Evolutionary conservation across 2,113 vertebrate species (phyloP).

Genomic region (Chloropsis cyanopogon): DNA sequence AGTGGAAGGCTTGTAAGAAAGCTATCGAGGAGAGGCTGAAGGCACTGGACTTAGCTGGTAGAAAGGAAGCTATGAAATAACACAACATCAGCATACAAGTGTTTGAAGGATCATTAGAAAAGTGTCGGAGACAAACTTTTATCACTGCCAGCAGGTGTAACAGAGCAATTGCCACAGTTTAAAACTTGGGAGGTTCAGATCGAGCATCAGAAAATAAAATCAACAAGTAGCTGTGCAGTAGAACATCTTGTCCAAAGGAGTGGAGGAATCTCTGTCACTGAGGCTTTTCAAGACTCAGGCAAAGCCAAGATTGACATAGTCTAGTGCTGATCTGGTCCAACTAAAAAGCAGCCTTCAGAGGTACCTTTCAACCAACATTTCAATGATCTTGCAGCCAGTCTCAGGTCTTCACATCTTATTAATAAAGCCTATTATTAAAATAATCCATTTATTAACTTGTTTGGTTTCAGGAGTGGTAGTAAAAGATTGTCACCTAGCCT

Average conservation of each 20-base stretch:
- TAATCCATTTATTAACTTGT: neutral
- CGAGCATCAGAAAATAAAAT: neutral
- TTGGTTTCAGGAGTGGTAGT: neutral
- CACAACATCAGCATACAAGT: neutral
- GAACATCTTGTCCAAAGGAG: neutral
- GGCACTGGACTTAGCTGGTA: neutral
- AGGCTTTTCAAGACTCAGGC: neutral
- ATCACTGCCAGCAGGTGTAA: neutral
- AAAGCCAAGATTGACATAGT: neutral
- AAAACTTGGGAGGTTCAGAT: neutral
- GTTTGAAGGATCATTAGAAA: neutral
- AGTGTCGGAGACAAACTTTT: neutral
- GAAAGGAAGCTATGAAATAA: neutral
- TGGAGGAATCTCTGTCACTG: neutral
- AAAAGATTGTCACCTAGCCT: constrained; percentile 47
- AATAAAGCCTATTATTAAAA: constrained; percentile 27
- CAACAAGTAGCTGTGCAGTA: neutral
- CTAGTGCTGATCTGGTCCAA: neutral
- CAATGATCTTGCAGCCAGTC: neutral
- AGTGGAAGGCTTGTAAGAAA: neutral
- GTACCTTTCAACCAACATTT: neutral
- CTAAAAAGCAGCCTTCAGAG: neutral
- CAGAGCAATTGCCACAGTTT: neutral
- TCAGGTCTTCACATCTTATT: neutral
- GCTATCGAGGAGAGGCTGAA: neutral